phyloP scores from a whole-genome alignment of 1,140 invertebrate genomes.

The Melanaphis sacchari region DNA sequence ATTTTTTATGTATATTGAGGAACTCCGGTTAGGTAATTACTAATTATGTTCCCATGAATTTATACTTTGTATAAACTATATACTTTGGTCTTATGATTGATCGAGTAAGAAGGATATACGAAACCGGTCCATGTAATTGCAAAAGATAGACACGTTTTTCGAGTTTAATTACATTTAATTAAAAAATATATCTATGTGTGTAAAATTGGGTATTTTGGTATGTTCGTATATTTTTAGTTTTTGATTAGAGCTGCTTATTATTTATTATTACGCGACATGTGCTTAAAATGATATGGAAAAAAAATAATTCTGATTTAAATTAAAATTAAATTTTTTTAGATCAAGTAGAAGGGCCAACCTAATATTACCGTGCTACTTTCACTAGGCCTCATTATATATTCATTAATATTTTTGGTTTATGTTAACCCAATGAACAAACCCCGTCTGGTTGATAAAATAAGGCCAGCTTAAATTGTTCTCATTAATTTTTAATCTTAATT shows the following conservation, averaged over 20 bases:
- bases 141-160: constrained; percentile 2
- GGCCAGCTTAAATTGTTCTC: not conserved
- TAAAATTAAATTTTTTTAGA: constrained; percentile 31
- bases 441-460: not conserved
- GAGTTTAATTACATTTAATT: constrained; percentile 28
- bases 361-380: constrained; percentile 10
- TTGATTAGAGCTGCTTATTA: not conserved
- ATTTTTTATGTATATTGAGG: constrained; percentile 37
- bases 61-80: not conserved
- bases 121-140: constrained; percentile 42
- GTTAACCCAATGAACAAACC: not conserved
- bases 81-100: constrained; percentile 37
- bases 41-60: constrained; percentile 20
- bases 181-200: not conserved
- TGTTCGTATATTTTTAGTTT: not conserved
- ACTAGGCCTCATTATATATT: not conserved
- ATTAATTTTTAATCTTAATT: not conserved
- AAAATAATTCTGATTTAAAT: not conserved
- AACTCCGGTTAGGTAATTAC: not conserved
- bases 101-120: not conserved
- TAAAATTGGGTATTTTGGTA: constrained; percentile 8
- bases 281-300: not conserved
- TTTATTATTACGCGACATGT: not conserved
- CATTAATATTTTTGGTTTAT: not conserved
- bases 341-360: not conserved